These are phyloP conservation scores for Vultur gryphus DNA, from an alignment of 2,797 vertebrate genomes.

Conservation along the genomic window DNA sequence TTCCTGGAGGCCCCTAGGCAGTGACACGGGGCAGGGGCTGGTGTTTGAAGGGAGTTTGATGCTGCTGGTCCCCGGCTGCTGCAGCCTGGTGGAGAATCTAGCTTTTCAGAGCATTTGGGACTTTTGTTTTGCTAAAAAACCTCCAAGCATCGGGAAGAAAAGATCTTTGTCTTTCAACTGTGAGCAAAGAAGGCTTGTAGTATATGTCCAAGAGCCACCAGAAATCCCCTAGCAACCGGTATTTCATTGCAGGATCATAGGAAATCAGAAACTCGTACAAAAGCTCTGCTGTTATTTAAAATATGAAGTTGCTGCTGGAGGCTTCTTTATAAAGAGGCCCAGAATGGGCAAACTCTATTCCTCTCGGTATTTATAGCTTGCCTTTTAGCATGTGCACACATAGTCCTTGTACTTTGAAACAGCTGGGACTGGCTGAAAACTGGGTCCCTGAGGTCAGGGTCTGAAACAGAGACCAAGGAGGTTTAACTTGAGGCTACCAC, in stretches of 20 bases:
- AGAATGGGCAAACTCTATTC: background rate
- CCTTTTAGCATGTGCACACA: background rate
- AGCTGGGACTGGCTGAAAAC: background rate
- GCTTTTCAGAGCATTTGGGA: background rate
- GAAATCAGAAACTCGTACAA: constrained; percentile 1
- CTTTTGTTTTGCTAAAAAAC: constrained; percentile 26
- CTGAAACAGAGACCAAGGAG: background rate
- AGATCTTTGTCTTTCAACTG: constrained; percentile 50
- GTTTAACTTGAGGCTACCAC: background rate
- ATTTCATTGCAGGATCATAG: background rate
- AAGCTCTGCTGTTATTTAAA: constrained; percentile 37
- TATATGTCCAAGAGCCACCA: constrained; percentile 17
- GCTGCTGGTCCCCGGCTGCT: background rate
- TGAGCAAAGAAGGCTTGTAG: constrained; percentile 12
- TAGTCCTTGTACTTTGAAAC: background rate
- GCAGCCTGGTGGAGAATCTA: background rate
- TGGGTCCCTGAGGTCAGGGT: background rate
- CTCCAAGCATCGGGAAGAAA: constrained; percentile 23
- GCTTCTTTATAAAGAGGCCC: constrained; percentile 3
- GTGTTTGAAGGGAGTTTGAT: background rate
- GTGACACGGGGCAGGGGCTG: background rate
- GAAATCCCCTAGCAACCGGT: constrained; percentile 52
- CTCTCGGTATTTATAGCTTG: constrained; percentile 7
- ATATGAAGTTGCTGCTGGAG: constrained; percentile 10
- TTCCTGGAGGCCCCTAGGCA: background rate